Conservation (phyloP, 2,797 vertebrate genomes). For the Linurgus olivaceus region DNA sequence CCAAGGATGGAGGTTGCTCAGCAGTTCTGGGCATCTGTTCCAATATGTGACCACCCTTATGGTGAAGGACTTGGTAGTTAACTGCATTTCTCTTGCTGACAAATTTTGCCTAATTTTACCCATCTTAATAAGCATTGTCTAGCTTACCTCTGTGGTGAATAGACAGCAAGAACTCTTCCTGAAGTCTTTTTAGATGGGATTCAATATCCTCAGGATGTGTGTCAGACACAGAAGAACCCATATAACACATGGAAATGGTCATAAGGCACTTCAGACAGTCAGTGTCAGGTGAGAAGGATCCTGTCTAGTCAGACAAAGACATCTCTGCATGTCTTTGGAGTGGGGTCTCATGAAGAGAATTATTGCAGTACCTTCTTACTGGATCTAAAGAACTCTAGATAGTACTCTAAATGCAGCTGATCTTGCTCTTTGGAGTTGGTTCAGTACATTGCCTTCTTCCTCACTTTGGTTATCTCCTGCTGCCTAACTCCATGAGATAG, state of each 20-base stretch:
- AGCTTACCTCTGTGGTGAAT: not conserved
- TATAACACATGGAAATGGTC: not conserved
- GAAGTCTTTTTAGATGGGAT: not conserved
- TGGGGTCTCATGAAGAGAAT: not conserved
- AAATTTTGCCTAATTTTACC: not conserved
- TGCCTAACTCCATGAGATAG: not conserved
- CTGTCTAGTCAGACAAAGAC: not conserved
- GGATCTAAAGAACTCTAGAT: not conserved
- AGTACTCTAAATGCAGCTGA: not conserved
- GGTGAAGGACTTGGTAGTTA: not conserved
- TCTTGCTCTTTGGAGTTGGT: not conserved
- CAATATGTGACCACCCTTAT: not conserved
- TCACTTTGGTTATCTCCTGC: not conserved
- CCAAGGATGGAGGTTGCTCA: not conserved
- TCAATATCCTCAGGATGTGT: not conserved
- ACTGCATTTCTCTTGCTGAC: not conserved
- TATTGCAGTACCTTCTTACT: not conserved
- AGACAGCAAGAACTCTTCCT: not conserved
- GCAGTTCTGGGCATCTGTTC: not conserved
- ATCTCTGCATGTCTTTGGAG: not conserved
- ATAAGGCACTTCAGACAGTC: not conserved
- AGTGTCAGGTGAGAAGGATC: not conserved
- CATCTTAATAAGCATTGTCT: not conserved
- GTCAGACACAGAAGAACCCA: not conserved
- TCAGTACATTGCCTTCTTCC: not conserved